These are phyloP conservation scores for Distichodus sexfasciatus DNA, from an alignment of 2,797 vertebrate genomes.

Conservation along the genomic window DNA sequence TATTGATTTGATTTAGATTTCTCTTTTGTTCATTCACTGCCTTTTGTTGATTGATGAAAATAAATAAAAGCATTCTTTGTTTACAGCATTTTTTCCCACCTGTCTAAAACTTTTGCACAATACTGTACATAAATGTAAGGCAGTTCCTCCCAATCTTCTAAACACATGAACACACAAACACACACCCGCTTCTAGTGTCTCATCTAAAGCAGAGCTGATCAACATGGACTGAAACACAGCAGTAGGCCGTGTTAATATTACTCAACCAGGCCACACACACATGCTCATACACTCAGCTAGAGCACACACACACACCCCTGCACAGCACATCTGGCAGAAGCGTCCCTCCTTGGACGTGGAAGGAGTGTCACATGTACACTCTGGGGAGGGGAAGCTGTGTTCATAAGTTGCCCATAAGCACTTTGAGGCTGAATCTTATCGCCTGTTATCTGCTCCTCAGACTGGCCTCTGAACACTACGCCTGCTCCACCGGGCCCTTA, in stretches of 20 bases:
- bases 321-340: slow-evolving; percentile 7
- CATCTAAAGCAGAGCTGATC: no score
- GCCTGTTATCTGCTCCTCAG: slow-evolving; percentile 72
- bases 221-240: no score
- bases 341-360: slow-evolving; percentile 20
- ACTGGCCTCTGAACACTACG: slow-evolving; percentile 70
- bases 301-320: slow-evolving; percentile 8
- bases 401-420: slow-evolving; percentile 60
- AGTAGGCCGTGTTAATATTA: no score
- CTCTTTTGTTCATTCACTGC: no score
- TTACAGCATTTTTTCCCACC: no score
- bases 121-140: background rate
- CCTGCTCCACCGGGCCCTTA: slow-evolving; percentile 61
- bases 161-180: background rate
- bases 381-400: slow-evolving; percentile 30
- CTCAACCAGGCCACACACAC: no score
- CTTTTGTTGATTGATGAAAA: no score
- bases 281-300: background rate
- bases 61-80: no score
- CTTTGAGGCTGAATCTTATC: slow-evolving; percentile 73
- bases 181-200: no score
- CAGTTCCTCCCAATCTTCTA: no score
- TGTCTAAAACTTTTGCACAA: background rate
- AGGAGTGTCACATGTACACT: slow-evolving; percentile 41
- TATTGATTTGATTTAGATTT: no score